Evolutionary conservation across 1,140 invertebrate genomes (phyloP).

Genomic region (Callitettix versicolor): DNA sequence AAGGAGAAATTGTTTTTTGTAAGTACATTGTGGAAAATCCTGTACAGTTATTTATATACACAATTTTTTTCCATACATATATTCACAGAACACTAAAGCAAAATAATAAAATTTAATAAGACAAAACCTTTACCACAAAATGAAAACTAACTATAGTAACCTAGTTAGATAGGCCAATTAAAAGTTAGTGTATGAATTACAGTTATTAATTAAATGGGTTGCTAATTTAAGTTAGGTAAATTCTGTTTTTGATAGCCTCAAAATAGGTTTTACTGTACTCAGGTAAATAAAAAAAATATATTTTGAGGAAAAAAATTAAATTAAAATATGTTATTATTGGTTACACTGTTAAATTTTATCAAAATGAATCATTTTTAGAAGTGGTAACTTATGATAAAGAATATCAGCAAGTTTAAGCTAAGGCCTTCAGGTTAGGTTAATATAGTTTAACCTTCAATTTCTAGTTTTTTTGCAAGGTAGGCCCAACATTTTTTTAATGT

Average conservation of each 20-base stretch:
- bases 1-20: slow-evolving; percentile 75
- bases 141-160: background rate
- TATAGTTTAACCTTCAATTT: no score
- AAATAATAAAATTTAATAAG: background rate
- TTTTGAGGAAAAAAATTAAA: background rate
- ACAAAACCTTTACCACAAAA: background rate
- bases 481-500: no score
- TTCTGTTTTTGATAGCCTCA: no score
- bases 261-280: no score
- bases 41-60: background rate
- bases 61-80: background rate
- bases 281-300: background rate
- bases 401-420: no score
- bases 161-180: background rate
- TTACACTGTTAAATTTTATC: background rate
- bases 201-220: no score
- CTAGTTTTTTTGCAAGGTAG: no score
- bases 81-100: background rate
- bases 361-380: background rate
- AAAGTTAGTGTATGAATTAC: background rate
- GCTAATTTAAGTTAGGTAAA: no score
- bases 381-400: no score
- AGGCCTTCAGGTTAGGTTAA: no score
- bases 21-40: slow-evolving; percentile 33
- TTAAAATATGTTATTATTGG: background rate